Base-by-base conservation (phyloP, 2,888 invertebrate species). In the Amiota mariae region DNA sequence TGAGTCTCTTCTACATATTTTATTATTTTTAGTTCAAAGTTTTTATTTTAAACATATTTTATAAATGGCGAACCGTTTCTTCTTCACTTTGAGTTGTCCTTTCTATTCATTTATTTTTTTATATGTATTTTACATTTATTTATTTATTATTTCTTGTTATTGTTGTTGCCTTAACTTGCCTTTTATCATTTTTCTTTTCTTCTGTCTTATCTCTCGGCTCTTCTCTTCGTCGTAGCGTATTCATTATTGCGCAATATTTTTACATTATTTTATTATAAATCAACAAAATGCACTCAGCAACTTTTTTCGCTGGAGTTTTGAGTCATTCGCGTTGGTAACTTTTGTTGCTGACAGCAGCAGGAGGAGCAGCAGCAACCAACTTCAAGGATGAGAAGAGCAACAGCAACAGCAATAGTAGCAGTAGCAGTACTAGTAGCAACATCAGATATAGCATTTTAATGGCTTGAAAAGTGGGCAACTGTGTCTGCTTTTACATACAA, bases 261-360 rank as follows among this genome's bases (percentile, higher is more conserved):
- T 79, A 85, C 81, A 85, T 87, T 87, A 87, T 85, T 85, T 85
- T 87, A 86, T 86, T 87, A 85, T 85, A 85, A 85, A 85, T 85
- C 85, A 85, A 87, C 84, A 81, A 86, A 85, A 84, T 87, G 85
- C 87, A 86, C 84, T 84, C 84, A 83, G 70, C 63, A 70, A 63
- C 73, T 70, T 63, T 73, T 51, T 12, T 12, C 54, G 36, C 36
- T 36, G 36, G 36, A 6, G 36, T 36, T 36, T 36, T 36, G 36
- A 36, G 36, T 36, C 36, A 6, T 6, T 51, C 72, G 72, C 78
- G 75, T 24, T 77, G 73, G 76, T 79, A 78, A 78, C 81, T 81
- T 82, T 82, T 87, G 87, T 78, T 77, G 81, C 82, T 87, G 87
- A 86, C 87, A 85, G 84, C 81, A 86, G 84, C 84, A 86, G 81